phyloP scores from a whole-genome alignment of 2,888 invertebrate species.

The Tetramorium bicarinatum region DNA sequence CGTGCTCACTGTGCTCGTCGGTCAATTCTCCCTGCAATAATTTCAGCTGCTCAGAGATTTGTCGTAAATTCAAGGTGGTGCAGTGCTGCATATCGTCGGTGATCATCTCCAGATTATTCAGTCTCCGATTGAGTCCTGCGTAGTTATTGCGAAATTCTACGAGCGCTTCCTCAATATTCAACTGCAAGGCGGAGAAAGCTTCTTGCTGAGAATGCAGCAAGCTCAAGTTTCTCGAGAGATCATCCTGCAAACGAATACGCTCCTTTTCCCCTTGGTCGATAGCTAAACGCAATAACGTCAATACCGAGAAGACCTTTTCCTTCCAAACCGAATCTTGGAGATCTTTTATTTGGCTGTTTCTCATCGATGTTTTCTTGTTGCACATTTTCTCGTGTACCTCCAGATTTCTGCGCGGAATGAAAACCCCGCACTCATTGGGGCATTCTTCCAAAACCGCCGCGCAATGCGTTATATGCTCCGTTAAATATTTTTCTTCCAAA shows the following conservation, averaged over 20 bases:
- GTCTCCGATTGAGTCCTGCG: conserved; percentile 59
- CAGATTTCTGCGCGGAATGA: conserved; percentile 90
- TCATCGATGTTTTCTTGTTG: conserved; percentile 64
- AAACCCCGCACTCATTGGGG: conserved; percentile 90
- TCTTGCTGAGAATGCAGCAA: conserved; percentile 71
- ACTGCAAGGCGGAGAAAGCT: conserved; percentile 71
- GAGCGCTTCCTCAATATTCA: conserved; percentile 69
- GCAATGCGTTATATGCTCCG: conserved; percentile 90
- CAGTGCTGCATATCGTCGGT: conserved; percentile 70
- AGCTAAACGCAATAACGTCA: conserved; percentile 75
- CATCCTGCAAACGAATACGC: conserved; percentile 70
- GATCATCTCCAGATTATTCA: conserved; percentile 71
- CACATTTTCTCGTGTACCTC: conserved; percentile 87
- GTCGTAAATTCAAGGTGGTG: conserved; percentile 71
- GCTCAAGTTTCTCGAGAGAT: conserved; percentile 67
- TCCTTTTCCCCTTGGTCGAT: conserved; percentile 76
- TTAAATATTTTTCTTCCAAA: conserved; percentile 76
- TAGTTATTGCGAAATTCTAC: conserved; percentile 61
- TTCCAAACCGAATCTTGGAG: conserved; percentile 79
- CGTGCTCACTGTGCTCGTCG: conserved; percentile 63
- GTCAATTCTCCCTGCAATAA: conserved; percentile 66
- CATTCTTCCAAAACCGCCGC: conserved; percentile 92
- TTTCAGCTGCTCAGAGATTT: conserved; percentile 71
- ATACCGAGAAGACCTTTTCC: conserved; percentile 77
- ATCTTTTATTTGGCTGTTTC: conserved; percentile 59